Evolutionary conservation across 2,888 invertebrate species (phyloP).

Genomic region (Ischnus inquisitorius): DNA sequence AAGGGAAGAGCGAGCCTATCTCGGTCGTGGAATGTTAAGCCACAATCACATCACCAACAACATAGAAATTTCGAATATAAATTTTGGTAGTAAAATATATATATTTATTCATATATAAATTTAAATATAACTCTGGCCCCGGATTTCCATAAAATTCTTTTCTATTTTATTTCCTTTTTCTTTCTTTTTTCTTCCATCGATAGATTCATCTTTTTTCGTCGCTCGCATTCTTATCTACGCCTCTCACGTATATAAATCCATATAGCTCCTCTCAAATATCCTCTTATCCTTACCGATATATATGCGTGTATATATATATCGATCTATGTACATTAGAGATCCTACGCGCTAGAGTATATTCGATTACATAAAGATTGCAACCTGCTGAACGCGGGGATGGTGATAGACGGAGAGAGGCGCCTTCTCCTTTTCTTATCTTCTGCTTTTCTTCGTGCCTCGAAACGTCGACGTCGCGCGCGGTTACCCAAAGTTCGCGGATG

Average conservation of each 20-base stretch:
- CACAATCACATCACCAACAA: slow-evolving; percentile 83
- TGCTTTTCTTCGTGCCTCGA: background rate
- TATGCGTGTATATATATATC: slow-evolving; percentile 11
- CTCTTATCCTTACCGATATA: slow-evolving; percentile 24
- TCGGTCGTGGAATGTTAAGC: slow-evolving; percentile 84
- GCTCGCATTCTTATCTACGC: slow-evolving; percentile 28
- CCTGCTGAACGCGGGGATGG: slow-evolving; percentile 54
- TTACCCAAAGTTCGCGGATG: slow-evolving; percentile 56
- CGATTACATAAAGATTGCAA: slow-evolving; percentile 71
- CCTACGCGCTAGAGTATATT: slow-evolving; percentile 62
- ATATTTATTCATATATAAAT: slow-evolving; percentile 79
- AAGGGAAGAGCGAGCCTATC: slow-evolving; percentile 53
- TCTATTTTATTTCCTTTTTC: slow-evolving; percentile 22
- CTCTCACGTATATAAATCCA: slow-evolving; percentile 17
- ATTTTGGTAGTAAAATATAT: slow-evolving; percentile 85
- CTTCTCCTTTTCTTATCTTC: slow-evolving; percentile 13
- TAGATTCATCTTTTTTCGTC: slow-evolving; percentile 45
- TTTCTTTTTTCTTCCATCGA: slow-evolving; percentile 59
- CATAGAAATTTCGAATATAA: slow-evolving; percentile 85
- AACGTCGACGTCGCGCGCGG: slow-evolving; percentile 5
- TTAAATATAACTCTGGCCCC: slow-evolving; percentile 83
- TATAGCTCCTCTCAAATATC: slow-evolving; percentile 9
- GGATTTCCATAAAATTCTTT: slow-evolving; percentile 80
- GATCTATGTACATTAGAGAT: slow-evolving; percentile 61
- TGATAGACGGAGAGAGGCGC: background rate